phyloP scores from a whole-genome alignment of 1,140 invertebrate species.

The Drosophila saltans region DNA sequence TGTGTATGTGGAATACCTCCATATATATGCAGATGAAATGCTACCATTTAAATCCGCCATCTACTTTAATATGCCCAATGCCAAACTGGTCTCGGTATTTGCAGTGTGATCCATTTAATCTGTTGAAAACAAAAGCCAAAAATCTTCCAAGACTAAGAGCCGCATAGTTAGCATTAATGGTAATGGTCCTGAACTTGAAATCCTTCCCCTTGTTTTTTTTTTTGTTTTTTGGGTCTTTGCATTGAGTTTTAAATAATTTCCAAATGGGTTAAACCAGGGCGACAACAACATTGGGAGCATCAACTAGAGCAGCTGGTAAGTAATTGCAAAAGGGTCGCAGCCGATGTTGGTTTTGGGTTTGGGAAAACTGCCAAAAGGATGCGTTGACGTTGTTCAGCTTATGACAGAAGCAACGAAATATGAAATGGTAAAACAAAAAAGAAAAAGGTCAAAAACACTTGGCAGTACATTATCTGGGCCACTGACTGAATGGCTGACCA shows the following conservation, averaged over 20 bases:
- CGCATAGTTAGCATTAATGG: conserved; percentile 47
- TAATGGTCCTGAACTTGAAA: conserved; percentile 68
- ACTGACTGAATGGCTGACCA: conserved; percentile 47
- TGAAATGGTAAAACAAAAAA: conserved; percentile 45
- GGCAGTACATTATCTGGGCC: conserved; percentile 81
- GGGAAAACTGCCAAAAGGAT: conserved; percentile 55
- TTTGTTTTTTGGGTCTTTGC: conserved; percentile 41
- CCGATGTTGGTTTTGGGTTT: not conserved
- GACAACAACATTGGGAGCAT: conserved; percentile 33
- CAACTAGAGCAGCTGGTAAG: conserved; percentile 14
- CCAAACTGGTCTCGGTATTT: not conserved
- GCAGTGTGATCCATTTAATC: conserved; percentile 22
- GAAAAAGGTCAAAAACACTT: conserved; percentile 79
- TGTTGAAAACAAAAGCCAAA: conserved; percentile 11
- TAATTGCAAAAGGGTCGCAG: conserved; percentile 37
- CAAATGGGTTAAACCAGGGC: conserved; percentile 37
- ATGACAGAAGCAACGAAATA: conserved; percentile 54
- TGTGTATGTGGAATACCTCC: conserved; percentile 6
- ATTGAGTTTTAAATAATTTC: conserved; percentile 63
- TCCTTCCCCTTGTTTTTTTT: conserved; percentile 16
- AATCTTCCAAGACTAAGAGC: conserved; percentile 11
- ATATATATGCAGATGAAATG: conserved; percentile 18
- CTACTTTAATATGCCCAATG: conserved; percentile 18
- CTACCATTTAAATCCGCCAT: conserved; percentile 18
- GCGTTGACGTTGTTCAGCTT: conserved; percentile 28